Percentiles rank a stretch among this genome's conserved stretches.
These are phyloP conservation scores for Julus scanicus DNA, from an alignment of 2,888 invertebrate species.

Conservation along the genomic window DNA sequence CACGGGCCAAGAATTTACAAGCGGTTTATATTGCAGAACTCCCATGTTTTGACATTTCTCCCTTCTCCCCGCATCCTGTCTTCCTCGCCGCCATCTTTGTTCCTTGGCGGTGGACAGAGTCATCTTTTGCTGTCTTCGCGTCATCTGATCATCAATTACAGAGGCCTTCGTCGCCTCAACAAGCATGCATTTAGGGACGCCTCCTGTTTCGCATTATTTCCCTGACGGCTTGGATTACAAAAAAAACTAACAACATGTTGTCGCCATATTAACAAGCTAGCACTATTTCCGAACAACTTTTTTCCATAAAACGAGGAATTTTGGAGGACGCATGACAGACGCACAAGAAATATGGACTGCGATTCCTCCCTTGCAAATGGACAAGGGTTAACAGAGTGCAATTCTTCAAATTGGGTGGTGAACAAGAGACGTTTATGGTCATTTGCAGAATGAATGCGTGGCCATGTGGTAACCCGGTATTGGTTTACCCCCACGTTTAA, in stretches of 20 bases:
- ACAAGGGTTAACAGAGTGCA: not conserved
- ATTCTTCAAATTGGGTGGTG: conserved; percentile 26
- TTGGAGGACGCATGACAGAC: not conserved
- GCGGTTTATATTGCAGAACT: conserved; percentile 24
- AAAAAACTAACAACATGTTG: conserved; percentile 26
- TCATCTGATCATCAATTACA: conserved; percentile 33
- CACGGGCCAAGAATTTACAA: not conserved
- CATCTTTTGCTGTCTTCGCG: not conserved
- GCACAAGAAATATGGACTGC: not conserved
- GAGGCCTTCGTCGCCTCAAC: not conserved
- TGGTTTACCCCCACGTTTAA: not conserved
- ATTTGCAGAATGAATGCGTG: conserved; percentile 4
- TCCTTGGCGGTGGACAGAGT: not conserved
- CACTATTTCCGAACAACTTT: conserved; percentile 18
- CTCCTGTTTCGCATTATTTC: conserved; percentile 33
- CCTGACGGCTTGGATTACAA: conserved; percentile 17
- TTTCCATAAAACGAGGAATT: conserved; percentile 27
- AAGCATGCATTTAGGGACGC: not conserved
- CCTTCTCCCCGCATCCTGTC: conserved; percentile 6
- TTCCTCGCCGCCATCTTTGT: conserved; percentile 33
- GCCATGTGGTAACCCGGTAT: conserved; percentile 4
- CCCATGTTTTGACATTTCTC: conserved; percentile 18
- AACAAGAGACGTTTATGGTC: not conserved
- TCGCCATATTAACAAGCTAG: conserved; percentile 33
- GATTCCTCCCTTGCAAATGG: not conserved